Evolutionary conservation across 2,888 invertebrate genomes (phyloP).

Genomic region (Aspidapion aeneum): DNA sequence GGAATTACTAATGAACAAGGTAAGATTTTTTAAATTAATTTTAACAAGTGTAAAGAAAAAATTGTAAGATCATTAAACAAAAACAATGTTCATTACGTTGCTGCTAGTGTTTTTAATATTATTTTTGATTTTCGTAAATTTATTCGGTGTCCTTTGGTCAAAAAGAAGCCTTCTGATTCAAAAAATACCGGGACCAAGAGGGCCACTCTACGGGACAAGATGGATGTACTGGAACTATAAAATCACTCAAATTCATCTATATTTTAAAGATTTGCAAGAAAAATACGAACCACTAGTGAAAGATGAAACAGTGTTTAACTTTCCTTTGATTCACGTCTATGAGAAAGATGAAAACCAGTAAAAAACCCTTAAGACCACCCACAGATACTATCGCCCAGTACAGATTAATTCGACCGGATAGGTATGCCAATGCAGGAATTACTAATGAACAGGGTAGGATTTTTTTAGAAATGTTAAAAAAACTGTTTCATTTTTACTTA

Average conservation of each 20-base stretch:
- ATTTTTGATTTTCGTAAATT: neutral
- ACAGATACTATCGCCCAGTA: slow-evolving; percentile 78
- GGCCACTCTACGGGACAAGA: slow-evolving; percentile 75
- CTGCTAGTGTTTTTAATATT: neutral
- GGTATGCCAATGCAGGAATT: slow-evolving; percentile 77
- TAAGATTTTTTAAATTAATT: too few species aligned
- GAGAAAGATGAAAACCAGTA: too few species aligned
- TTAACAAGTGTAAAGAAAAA: too few species aligned
- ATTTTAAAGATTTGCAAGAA: slow-evolving; percentile 70
- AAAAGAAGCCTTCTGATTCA: neutral
- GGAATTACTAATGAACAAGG: slow-evolving; percentile 84
- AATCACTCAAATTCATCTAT: slow-evolving; percentile 73
- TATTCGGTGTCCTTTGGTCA: neutral
- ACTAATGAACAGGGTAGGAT: slow-evolving; percentile 74
- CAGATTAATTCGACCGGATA: slow-evolving; percentile 67
- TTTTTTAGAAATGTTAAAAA: too few species aligned
- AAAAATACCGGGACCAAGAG: slow-evolving; percentile 68
- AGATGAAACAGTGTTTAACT: slow-evolving; percentile 72
- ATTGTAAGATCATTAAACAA: too few species aligned
- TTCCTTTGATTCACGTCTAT: slow-evolving; percentile 70
- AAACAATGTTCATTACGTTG: neutral
- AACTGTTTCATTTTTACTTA: too few species aligned
- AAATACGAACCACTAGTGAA: slow-evolving; percentile 74
- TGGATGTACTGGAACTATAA: slow-evolving; percentile 63
- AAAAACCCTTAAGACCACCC: slow-evolving; percentile 76